Percentiles rank a stretch among this genome's conserved stretches.
Evolutionary conservation across 2,888 invertebrate genomes (phyloP).

Genomic region (Erannis defoliaria): DNA sequence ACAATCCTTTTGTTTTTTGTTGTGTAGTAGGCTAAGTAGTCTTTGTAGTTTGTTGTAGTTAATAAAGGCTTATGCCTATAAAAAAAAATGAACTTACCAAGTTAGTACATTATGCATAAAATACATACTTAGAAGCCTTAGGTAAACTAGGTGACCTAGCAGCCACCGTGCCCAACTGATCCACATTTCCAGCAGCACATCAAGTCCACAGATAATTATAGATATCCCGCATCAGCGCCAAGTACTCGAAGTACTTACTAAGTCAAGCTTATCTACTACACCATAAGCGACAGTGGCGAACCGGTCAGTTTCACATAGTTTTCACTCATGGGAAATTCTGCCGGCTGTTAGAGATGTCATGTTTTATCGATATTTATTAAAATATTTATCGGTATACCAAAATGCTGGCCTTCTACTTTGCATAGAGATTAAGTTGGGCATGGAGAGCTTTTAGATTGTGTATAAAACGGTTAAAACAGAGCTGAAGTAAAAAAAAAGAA

Average conservation of each 20-base stretch:
- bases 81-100: neutral
- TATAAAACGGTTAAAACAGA: too few species aligned
- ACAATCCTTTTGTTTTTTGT: too few species aligned
- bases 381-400: neutral
- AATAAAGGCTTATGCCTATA: neutral
- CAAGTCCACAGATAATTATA: constrained; percentile 20
- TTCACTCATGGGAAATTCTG: constrained; percentile 43
- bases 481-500: too few species aligned
- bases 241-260: constrained; percentile 7
- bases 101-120: too few species aligned
- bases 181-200: constrained; percentile 11
- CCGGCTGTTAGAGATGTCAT: constrained; percentile 20
- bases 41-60: too few species aligned
- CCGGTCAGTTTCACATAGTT: constrained; percentile 44
- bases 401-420: too few species aligned
- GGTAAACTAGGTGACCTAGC: constrained; percentile 11
- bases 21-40: too few species aligned
- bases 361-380: constrained; percentile 7
- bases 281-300: constrained; percentile 37
- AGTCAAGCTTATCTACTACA: constrained; percentile 9
- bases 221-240: constrained; percentile 11
- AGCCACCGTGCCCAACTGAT: constrained; percentile 1
- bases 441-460: too few species aligned
- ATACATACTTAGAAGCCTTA: too few species aligned
- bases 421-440: too few species aligned